Conservation (phyloP, 1,140 invertebrate species). For the Wasmannia auropunctata region DNA sequence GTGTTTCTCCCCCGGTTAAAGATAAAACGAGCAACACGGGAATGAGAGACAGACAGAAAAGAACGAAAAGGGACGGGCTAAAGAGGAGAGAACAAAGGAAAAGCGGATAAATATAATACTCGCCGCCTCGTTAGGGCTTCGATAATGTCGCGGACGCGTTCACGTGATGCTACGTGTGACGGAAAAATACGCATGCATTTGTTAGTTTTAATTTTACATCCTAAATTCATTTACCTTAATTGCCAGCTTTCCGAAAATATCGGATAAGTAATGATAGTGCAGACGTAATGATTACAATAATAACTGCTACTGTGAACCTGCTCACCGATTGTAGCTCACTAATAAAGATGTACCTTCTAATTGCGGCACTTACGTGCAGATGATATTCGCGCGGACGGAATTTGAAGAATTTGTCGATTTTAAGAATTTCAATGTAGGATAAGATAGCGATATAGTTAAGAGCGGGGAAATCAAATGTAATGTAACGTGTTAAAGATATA, state of each 20-base stretch:
- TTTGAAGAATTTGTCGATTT: background rate
- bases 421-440: background rate
- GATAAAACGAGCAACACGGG: slow-evolving; percentile 48
- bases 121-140: slow-evolving; percentile 15
- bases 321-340: background rate
- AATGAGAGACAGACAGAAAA: slow-evolving; percentile 41
- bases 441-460: background rate
- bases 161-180: background rate
- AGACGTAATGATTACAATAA: background rate
- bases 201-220: background rate
- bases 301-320: background rate
- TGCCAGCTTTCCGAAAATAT: background rate
- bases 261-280: background rate
- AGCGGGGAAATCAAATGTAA: background rate
- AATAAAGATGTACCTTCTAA: background rate
- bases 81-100: slow-evolving; percentile 14
- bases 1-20: slow-evolving; percentile 38
- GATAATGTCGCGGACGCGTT: background rate
- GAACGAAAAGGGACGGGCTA: slow-evolving; percentile 3
- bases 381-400: background rate
- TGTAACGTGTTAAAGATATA: slow-evolving; percentile 1
- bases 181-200: background rate
- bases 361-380: background rate
- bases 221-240: background rate
- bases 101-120: slow-evolving; percentile 43